Evolutionary conservation across 2,888 invertebrate genomes (phyloP).

Genomic region (Thera obeliscata): DNA sequence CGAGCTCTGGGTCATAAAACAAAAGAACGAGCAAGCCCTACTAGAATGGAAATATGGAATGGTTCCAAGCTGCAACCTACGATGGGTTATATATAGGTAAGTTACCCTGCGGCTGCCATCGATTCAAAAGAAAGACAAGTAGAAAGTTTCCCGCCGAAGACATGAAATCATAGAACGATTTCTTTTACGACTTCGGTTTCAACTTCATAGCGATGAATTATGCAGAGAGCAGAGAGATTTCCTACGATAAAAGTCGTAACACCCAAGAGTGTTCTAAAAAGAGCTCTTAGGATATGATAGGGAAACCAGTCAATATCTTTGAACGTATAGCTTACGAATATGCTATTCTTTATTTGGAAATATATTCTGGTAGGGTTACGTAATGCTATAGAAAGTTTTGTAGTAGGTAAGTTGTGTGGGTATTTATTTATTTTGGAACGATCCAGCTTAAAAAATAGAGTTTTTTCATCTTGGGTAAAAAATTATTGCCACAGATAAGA

Average conservation of each 20-base stretch:
- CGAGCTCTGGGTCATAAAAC: constrained; percentile 11
- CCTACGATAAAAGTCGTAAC: constrained; percentile 82
- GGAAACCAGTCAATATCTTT: constrained; percentile 42
- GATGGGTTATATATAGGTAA: constrained; percentile 57
- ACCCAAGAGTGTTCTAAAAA: constrained; percentile 79
- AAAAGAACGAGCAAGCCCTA: constrained; percentile 24
- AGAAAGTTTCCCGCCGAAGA: constrained; percentile 79
- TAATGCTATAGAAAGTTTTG: constrained; percentile 1
- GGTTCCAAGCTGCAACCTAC: constrained; percentile 49
- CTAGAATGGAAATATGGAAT: constrained; percentile 27
- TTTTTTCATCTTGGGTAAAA: too few species aligned
- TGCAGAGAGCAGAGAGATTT: constrained; percentile 83
- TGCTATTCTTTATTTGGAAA: constrained; percentile 39
- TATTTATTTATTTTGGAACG: too few species aligned
- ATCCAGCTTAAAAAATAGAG: too few species aligned
- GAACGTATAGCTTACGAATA: constrained; percentile 36
- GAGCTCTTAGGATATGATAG: constrained; percentile 71
- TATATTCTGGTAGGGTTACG: constrained; percentile 17
- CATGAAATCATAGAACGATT: constrained; percentile 84
- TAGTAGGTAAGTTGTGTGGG: background rate
- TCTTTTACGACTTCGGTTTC: constrained; percentile 84
- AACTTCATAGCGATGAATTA: constrained; percentile 84
- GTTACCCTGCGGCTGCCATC: constrained; percentile 60
- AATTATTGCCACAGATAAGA: too few species aligned
- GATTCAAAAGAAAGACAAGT: constrained; percentile 76